Conservation (phyloP, 2,113 vertebrate genomes). For the Circaetus cinerascens region DNA sequence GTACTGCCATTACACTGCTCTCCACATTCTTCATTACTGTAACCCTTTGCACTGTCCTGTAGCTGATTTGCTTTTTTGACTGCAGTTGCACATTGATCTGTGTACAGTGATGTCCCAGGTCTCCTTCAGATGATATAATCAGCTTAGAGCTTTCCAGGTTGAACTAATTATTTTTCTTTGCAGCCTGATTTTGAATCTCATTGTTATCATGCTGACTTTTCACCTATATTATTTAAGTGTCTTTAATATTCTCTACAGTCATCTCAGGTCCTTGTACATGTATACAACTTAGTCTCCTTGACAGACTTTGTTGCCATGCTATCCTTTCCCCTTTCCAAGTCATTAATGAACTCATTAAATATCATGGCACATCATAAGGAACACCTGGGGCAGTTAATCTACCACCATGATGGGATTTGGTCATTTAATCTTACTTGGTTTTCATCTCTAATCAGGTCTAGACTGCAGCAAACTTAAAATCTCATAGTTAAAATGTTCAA, state of each 20-base stretch:
- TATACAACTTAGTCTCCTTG: not conserved
- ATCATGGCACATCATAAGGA: not conserved
- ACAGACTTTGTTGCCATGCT: not conserved
- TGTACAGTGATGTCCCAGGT: not conserved
- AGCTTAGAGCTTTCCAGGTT: not conserved
- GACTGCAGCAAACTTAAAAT: conserved; percentile 3
- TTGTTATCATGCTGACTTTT: not conserved
- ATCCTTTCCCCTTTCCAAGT: conserved; percentile 10
- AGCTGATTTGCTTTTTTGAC: not conserved
- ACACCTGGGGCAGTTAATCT: conserved; percentile 28
- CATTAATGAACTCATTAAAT: conserved; percentile 33
- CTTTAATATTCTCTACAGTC: not conserved
- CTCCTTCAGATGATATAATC: not conserved
- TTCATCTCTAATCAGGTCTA: not conserved
- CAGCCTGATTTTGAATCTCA: not conserved
- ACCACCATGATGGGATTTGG: not conserved
- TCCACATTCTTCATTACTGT: too few relatives aligned
- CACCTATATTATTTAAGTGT: not conserved
- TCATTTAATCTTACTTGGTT: not conserved
- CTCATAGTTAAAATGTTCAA: not conserved
- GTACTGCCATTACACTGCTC: not conserved
- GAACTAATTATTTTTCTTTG: not conserved
- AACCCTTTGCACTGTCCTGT: accelerated
- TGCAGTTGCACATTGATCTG: not conserved
- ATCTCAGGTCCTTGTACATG: not conserved